Conservation (phyloP, 2,113 vertebrate species). For the Anarhynchus alexandrinus region DNA sequence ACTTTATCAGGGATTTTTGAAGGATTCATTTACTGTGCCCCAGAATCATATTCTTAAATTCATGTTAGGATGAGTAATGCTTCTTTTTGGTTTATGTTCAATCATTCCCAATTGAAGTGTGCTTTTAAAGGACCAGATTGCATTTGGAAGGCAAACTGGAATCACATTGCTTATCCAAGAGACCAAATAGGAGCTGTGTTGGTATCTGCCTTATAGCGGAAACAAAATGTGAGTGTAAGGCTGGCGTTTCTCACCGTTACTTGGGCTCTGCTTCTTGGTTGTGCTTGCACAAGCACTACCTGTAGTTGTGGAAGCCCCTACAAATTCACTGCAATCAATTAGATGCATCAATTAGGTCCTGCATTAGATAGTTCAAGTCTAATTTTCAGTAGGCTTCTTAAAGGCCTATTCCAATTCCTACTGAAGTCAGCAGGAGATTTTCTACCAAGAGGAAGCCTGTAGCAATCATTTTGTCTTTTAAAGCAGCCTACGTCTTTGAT, state of each 20-base stretch:
- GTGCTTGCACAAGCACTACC: not conserved
- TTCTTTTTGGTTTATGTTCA: not conserved
- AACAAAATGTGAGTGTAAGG: not conserved
- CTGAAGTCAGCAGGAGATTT: not conserved
- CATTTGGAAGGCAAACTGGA: not conserved
- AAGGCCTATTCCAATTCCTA: not conserved
- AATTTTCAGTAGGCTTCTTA: not conserved
- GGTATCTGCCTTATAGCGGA: not conserved
- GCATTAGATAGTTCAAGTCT: not conserved
- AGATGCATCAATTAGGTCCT: not conserved
- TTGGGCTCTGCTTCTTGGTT: not conserved
- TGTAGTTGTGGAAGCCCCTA: not conserved
- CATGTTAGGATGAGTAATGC: not conserved
- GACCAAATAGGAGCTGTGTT: not conserved
- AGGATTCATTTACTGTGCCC: not conserved
- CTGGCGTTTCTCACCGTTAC: not conserved
- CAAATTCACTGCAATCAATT: not conserved
- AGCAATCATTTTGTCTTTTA: not conserved
- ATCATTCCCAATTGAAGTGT: not conserved
- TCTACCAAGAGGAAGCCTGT: not conserved
- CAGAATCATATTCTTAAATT: not conserved
- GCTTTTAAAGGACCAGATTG: not conserved
- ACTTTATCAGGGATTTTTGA: not conserved
- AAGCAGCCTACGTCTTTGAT: not conserved
- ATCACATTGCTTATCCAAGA: not conserved